These are phyloP conservation scores for Habrosyne pyritoides DNA, from an alignment of 2,888 invertebrate genomes.

Conservation along the genomic window DNA sequence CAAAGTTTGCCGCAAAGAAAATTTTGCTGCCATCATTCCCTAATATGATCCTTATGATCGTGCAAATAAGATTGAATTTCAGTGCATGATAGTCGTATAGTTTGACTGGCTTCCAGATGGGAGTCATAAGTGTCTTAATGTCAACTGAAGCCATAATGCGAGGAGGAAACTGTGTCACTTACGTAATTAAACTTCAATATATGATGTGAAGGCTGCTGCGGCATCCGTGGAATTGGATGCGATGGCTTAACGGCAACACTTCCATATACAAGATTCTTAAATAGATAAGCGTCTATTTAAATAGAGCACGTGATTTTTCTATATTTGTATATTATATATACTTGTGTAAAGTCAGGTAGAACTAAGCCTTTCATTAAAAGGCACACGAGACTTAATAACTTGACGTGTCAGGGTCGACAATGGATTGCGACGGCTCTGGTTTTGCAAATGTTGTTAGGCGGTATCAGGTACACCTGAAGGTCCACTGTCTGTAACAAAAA, in stretches of 20 bases:
- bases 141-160: neutral
- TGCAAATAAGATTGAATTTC: neutral
- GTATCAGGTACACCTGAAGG: too few species aligned
- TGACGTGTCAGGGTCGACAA: too few species aligned
- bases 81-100: neutral
- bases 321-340: neutral
- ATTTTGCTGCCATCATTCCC: too few species aligned
- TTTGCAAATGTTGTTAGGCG: too few species aligned
- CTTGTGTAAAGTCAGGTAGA: neutral
- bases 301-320: neutral
- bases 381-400: too few species aligned
- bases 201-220: neutral
- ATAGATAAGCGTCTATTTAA: neutral
- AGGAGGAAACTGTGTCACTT: neutral
- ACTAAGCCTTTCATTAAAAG: too few species aligned
- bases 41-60: neutral
- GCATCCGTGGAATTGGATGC: neutral
- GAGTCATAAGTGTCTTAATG: constrained; percentile 3
- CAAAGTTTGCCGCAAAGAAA: neutral
- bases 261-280: neutral
- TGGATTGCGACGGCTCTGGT: too few species aligned
- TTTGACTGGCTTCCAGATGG: neutral
- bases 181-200: constrained; percentile 1
- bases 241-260: neutral
- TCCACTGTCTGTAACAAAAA: too few species aligned